phyloP scores from a whole-genome alignment of 2,797 vertebrate genomes.

The Micrastur ruficollis region DNA sequence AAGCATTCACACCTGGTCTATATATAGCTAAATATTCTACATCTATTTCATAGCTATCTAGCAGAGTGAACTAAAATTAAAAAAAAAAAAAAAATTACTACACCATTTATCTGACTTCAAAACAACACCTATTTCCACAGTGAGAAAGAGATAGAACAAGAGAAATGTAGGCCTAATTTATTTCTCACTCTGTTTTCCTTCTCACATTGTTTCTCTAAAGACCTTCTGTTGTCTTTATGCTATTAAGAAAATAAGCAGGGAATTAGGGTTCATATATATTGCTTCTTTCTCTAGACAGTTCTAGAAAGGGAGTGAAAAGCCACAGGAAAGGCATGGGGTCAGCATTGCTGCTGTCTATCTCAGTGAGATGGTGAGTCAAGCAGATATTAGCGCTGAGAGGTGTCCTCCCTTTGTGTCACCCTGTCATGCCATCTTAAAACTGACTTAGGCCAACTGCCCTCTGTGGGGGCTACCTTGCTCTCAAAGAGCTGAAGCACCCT shows the following conservation, averaged over 20 bases:
- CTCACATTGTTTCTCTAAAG: neutral
- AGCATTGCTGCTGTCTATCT: neutral
- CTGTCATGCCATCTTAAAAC: neutral
- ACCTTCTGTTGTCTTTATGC: neutral
- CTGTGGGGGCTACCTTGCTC: neutral
- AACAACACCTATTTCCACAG: neutral
- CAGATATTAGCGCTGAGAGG: neutral
- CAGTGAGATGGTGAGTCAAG: neutral
- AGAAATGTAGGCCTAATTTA: neutral
- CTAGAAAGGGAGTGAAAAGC: neutral
- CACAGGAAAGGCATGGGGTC: neutral
- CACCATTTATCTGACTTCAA: neutral
- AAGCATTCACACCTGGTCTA: neutral
- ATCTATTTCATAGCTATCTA: neutral
- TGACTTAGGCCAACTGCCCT: neutral
- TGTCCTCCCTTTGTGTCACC: neutral
- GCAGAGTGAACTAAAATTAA: conserved; percentile 8
- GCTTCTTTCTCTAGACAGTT: neutral
- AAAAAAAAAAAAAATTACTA: neutral
- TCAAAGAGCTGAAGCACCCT: neutral
- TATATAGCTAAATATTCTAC: neutral
- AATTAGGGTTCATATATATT: neutral
- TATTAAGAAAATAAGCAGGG: neutral
- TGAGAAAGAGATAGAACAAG: neutral
- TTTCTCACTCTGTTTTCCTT: neutral